Percentiles rank a stretch among this genome's conserved stretches.
Evolutionary conservation across 2,888 invertebrate genomes (phyloP).

Genomic region (Parnassius apollo): DNA sequence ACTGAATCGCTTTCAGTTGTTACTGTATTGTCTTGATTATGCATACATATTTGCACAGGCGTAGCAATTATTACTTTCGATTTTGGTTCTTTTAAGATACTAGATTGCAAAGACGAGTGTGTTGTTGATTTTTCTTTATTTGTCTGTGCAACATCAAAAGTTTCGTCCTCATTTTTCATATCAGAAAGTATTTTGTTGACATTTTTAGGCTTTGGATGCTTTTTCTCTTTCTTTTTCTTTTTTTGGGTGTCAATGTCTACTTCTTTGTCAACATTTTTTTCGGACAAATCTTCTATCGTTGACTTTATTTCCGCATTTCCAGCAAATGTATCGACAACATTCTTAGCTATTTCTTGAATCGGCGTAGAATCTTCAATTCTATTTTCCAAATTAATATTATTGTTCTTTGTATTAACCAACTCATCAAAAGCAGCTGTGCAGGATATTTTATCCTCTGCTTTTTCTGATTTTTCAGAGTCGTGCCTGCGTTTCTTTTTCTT

Average conservation of each 20-base stretch:
- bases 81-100: conserved; percentile 39
- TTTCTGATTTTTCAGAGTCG: conserved; percentile 65
- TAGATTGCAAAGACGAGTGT: conserved; percentile 26
- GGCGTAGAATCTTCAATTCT: conserved; percentile 4
- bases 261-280: conserved; percentile 18
- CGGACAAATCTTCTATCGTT: conserved; percentile 15
- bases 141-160: background rate
- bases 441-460: conserved; percentile 48
- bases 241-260: conserved; percentile 34
- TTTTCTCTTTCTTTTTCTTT: conserved; percentile 47
- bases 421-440: conserved; percentile 59
- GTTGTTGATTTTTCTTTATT: background rate
- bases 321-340: background rate
- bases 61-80: conserved; percentile 62
- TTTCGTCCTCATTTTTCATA: background rate
- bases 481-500: conserved; percentile 60
- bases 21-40: background rate
- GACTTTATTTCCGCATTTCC: background rate
- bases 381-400: conserved; percentile 13
- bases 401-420: conserved; percentile 34
- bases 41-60: conserved; percentile 55
- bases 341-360: conserved; percentile 12
- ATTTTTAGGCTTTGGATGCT: conserved; percentile 28
- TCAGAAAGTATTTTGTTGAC: conserved; percentile 14
- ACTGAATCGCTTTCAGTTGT: background rate